These are phyloP conservation scores for Enteromius unitaeniatus DNA, from an alignment of 2,797 vertebrate species.

Conservation along the genomic window DNA sequence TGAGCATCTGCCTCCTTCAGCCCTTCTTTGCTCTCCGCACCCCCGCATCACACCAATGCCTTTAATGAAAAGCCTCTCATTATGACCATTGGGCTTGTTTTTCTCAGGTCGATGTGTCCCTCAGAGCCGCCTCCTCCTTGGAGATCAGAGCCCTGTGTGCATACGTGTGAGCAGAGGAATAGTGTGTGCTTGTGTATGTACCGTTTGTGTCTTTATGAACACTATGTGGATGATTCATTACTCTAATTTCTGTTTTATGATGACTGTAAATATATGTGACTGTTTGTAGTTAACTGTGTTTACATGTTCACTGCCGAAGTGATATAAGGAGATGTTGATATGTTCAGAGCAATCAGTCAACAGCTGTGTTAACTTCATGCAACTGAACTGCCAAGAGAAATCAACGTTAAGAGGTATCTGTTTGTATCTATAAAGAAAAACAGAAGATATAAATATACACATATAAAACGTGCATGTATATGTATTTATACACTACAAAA, in stretches of 20 bases:
- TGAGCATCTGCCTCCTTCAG: conserved; percentile 31
- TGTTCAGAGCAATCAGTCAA: conserved; percentile 2
- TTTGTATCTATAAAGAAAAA: conserved; percentile 21
- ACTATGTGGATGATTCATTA: conserved; percentile 9
- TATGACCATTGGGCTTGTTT: conserved; percentile 75
- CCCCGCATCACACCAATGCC: neutral
- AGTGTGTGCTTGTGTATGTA: conserved; percentile 15
- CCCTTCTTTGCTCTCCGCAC: neutral
- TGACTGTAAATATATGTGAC: conserved; percentile 21
- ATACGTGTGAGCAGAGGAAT: conserved; percentile 16
- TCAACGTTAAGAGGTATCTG: neutral
- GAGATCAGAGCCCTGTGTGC: conserved; percentile 60
- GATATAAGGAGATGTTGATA: conserved; percentile 22
- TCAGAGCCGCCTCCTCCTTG: conserved; percentile 63
- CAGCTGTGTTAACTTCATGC: neutral
- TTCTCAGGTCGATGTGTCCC: conserved; percentile 70
- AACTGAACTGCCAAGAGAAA: conserved; percentile 21
- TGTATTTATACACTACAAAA: neutral
- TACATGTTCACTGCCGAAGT: conserved; percentile 18
- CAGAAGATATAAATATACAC: neutral
- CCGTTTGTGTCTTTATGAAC: conserved; percentile 14
- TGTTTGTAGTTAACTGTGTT: conserved; percentile 23
- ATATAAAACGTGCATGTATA: neutral
- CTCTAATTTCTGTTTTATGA: conserved; percentile 20
- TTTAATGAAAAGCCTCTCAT: conserved; percentile 51